Evolutionary conservation across 2,113 vertebrate species (phyloP), one percentile per base, ranked within the genome.

Genomic region (Fulica atra): DNA sequence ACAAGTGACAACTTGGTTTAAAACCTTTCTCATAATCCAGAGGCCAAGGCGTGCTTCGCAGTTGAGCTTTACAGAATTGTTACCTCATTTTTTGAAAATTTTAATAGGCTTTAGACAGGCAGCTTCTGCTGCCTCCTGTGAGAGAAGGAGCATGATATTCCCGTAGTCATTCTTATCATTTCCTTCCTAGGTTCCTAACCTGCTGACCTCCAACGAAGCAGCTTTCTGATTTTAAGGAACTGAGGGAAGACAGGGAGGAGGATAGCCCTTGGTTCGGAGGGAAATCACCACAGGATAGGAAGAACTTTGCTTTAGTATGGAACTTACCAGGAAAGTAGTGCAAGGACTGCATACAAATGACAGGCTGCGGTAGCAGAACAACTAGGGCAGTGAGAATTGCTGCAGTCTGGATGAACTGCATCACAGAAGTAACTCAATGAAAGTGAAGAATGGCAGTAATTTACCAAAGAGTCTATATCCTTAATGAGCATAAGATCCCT

Each of bases 371-470:
- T 31, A 80, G 79, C 68, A 64, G 72, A 94, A 90, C 79, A 89
- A 80, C n/a, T 66, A 74, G 85, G 71, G 40, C 71, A 83, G 59
- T 0, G 0, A 85, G 93, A 91, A 96, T 50, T 78, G 61, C 81
- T 76, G 84, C 89, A 92, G 72, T 65, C 89, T 91, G 86, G 88
- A 74, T 0, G 21, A 94, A 57, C 71, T 87, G 48, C 73, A 73
- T 81, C 68, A 63, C 38, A 78, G 61, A 86, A 89, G 66, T 76
- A 89, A 72, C 71, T 88, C 89, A 81, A 29, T 65, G 89, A 93
- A 97, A 96, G 80, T 94, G 73, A 96, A 88, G 93, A 83, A 92
- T 86, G 78, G 86, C 65, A 82, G 89, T 92, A 95, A 97, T 95
- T 96, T 97, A 86, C 84, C 46, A 36, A 72, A 64, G 83, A 93